These are phyloP conservation scores for Eupithecia subumbrata DNA, from an alignment of 2,888 invertebrate species.

Conservation along the genomic window DNA sequence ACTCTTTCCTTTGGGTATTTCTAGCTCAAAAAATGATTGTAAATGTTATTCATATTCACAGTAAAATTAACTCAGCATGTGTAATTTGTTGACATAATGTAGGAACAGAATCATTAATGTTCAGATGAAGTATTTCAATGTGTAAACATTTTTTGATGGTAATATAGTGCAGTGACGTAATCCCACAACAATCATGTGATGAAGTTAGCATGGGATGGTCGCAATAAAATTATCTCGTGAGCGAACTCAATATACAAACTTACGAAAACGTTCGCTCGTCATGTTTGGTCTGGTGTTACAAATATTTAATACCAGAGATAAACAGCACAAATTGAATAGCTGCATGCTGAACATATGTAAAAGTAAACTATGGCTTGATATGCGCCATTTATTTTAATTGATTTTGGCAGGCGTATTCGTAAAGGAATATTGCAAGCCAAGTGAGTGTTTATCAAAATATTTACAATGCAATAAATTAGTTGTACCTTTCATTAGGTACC, in stretches of 20 bases:
- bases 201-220: conserved; percentile 14
- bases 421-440: conserved; percentile 16
- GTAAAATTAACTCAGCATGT: neutral
- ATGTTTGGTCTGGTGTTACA: neutral
- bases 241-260: neutral
- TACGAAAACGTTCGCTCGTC: neutral
- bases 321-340: neutral
- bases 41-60: conserved; percentile 1
- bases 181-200: conserved; percentile 23
- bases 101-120: conserved; percentile 2
- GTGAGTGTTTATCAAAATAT: conserved; percentile 21
- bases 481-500: neutral
- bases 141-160: conserved; percentile 17
- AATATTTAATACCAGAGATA: neutral
- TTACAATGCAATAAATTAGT: conserved; percentile 16
- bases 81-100: neutral
- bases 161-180: conserved; percentile 18
- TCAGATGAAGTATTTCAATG: neutral
- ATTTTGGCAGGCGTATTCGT: conserved; percentile 28
- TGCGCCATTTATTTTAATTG: conserved; percentile 29
- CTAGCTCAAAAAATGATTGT: neutral
- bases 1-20: neutral
- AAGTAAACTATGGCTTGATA: neutral
- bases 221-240: conserved; percentile 18
- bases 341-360: neutral